Percentiles rank a stretch among this genome's conserved stretches.
Evolutionary conservation across 2,113 vertebrate species (phyloP).

Genomic region (Cyanoderma ruficeps): DNA sequence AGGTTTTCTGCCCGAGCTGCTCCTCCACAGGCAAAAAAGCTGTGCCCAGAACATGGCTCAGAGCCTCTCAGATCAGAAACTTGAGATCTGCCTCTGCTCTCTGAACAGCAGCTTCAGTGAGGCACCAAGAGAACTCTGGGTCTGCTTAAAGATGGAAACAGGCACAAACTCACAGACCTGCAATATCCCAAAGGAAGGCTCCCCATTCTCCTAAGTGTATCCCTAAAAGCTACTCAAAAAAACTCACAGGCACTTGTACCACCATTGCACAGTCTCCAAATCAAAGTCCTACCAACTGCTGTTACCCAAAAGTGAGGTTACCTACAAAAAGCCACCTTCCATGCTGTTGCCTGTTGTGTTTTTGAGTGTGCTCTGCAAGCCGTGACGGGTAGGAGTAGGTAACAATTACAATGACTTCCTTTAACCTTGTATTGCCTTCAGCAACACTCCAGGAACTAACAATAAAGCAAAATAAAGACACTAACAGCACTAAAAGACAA

Average conservation of each 20-base stretch:
- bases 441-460: neutral
- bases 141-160: neutral
- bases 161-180: neutral
- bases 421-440: neutral
- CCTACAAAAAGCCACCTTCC: neutral
- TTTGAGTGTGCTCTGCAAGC: neutral
- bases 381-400: neutral
- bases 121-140: neutral
- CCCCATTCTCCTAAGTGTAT: accelerated
- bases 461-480: neutral
- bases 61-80: neutral
- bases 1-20: neutral
- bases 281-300: neutral
- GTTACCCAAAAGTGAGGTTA: neutral
- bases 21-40: neutral
- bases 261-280: neutral
- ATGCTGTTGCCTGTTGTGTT: neutral
- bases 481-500: neutral
- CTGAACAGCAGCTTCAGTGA: neutral
- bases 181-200: neutral
- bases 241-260: neutral
- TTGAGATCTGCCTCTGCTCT: neutral
- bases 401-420: neutral
- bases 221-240: neutral
- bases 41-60: neutral